Percentiles rank a stretch among this genome's conserved stretches.
Evolutionary conservation across 2,113 vertebrate genomes (phyloP).

Genomic region (Chelonoidis abingdonii): DNA sequence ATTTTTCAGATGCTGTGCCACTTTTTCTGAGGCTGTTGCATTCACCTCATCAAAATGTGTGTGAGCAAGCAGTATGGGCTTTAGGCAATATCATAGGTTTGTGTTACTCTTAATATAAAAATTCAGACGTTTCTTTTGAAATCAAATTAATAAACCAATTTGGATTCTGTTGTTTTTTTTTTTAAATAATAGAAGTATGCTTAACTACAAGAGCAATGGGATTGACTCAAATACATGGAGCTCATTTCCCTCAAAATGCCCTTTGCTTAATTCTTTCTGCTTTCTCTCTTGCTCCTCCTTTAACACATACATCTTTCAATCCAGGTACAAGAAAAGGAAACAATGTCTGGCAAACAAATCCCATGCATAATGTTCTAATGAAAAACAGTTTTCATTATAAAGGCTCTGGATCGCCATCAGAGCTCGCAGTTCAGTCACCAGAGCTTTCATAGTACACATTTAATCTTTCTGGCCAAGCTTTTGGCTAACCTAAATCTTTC

Average conservation of each 20-base stretch:
- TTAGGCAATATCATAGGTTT: slow-evolving; percentile 98
- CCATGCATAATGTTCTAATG: background rate
- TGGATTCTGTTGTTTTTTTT: background rate
- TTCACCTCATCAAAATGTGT: slow-evolving; percentile 97
- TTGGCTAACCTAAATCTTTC: background rate
- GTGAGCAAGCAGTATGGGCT: slow-evolving; percentile 98
- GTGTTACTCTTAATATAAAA: slow-evolving; percentile 50
- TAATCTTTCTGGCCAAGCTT: background rate
- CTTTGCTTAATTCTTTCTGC: background rate
- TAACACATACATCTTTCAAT: background rate
- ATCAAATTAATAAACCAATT: background rate
- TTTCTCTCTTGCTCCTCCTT: rapidly evolving
- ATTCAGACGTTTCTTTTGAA: background rate
- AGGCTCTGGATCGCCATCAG: background rate
- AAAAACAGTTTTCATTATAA: background rate
- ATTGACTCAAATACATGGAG: background rate
- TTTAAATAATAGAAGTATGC: background rate
- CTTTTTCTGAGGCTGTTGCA: slow-evolving; percentile 94
- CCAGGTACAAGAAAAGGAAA: background rate
- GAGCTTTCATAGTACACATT: background rate
- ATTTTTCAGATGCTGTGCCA: slow-evolving; percentile 92
- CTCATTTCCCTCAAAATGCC: background rate
- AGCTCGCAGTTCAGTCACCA: background rate
- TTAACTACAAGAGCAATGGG: background rate
- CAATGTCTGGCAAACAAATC: background rate